Percentiles rank a stretch among this genome's conserved stretches.
Evolutionary conservation across 2,113 vertebrate species (phyloP).

Genomic region (Oceanites oceanicus): DNA sequence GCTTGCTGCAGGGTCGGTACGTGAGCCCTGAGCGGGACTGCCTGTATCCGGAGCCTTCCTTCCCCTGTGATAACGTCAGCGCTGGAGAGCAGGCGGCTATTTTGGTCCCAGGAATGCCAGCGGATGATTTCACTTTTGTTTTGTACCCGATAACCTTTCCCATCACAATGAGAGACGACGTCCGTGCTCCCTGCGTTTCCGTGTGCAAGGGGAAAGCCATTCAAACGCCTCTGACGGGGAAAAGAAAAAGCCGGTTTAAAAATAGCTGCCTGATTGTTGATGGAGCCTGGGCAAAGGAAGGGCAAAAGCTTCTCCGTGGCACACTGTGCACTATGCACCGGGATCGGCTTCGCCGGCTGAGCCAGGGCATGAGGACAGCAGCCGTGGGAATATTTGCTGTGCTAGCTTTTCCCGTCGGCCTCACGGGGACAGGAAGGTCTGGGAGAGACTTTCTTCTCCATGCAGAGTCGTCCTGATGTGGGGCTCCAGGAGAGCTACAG

Average conservation of each 20-base stretch:
- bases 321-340: rapidly evolving
- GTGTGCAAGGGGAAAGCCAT: conserved; percentile 2
- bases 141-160: conserved; percentile 59
- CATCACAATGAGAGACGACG: conserved; percentile 60
- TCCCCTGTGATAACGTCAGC: conserved; percentile 31
- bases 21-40: not conserved
- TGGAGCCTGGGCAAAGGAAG: conserved; percentile 21
- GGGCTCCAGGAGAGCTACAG: not conserved
- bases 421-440: rapidly evolving
- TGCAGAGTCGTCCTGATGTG: rapidly evolving
- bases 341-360: not conserved
- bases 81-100: conserved; percentile 9
- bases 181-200: not conserved
- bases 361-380: rapidly evolving
- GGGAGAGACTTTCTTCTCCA: not conserved
- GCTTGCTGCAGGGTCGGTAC: not conserved
- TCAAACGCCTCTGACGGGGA: not conserved
- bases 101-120: conserved; percentile 58
- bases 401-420: not conserved
- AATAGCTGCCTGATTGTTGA: conserved; percentile 44
- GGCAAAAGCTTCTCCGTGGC: not conserved
- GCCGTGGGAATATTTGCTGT: not conserved
- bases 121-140: conserved; percentile 70
- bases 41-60: conserved; percentile 37
- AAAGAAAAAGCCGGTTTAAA: conserved; percentile 45